Percentiles rank a stretch among this genome's conserved stretches.
phyloP scores from a whole-genome alignment of 2,113 vertebrate genomes.

The Cynopterus brachyotis region DNA sequence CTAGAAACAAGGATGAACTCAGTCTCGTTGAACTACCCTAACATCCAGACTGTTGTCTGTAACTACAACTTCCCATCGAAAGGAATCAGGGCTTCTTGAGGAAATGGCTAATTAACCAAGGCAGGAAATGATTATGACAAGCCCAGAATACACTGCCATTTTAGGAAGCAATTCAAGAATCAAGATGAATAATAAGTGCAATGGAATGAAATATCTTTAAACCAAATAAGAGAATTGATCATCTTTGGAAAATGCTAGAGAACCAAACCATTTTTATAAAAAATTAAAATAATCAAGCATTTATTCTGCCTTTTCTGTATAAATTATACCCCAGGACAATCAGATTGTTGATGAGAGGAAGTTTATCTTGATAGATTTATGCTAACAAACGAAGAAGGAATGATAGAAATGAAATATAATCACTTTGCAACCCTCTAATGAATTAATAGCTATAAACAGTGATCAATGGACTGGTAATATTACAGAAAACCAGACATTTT shows the following conservation, averaged over 20 bases:
- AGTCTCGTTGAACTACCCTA: background rate
- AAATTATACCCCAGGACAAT: background rate
- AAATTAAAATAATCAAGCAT: background rate
- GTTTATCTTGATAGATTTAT: background rate
- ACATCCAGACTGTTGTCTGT: background rate
- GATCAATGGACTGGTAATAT: background rate
- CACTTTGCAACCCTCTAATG: background rate
- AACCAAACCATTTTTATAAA: background rate
- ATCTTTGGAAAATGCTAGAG: background rate
- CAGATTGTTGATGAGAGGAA: background rate
- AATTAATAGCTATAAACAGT: background rate
- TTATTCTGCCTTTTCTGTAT: background rate
- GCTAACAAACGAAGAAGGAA: constrained; percentile 18
- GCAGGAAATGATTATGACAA: background rate
- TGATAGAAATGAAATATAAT: background rate
- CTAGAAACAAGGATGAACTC: background rate
- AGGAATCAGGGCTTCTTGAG: background rate
- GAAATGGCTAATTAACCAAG: background rate
- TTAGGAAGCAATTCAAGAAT: constrained; percentile 6
- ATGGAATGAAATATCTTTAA: background rate
- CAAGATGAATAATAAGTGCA: background rate
- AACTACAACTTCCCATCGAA: background rate
- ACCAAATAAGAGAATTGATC: background rate
- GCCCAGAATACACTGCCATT: background rate
- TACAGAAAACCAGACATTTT: background rate